A percentile compares a stretch with the other conserved stretches of the same genome.
Conservation (phyloP, 1,140 invertebrate genomes). For the Druon quercuslanigerum region DNA sequence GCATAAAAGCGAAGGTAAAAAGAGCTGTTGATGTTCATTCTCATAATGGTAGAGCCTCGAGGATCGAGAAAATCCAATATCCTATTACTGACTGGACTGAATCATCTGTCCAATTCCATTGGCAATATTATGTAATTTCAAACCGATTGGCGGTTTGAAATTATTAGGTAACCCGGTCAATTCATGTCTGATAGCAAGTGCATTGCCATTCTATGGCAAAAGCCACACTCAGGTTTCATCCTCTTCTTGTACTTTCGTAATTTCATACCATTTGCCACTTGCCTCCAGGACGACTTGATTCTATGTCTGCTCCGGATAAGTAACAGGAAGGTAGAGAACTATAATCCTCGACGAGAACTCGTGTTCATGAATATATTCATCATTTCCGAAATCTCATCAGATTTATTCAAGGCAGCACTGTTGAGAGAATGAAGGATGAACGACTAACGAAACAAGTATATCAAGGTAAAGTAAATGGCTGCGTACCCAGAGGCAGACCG, state of each 20-base stretch:
- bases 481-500: too few relatives aligned
- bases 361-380: background rate
- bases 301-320: background rate
- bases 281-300: slow-evolving; percentile 15
- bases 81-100: slow-evolving; percentile 41
- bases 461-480: too few relatives aligned
- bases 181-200: slow-evolving; percentile 15
- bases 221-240: background rate
- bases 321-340: slow-evolving; percentile 22
- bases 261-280: slow-evolving; percentile 23
- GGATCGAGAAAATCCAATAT: slow-evolving; percentile 33
- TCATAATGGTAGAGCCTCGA: slow-evolving; percentile 14
- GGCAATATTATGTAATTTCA: slow-evolving; percentile 47
- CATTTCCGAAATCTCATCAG: too few relatives aligned
- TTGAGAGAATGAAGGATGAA: too few relatives aligned
- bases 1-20: slow-evolving; percentile 16
- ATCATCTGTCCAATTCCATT: slow-evolving; percentile 40
- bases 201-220: slow-evolving; percentile 11
- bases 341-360: slow-evolving; percentile 9
- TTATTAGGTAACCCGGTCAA: slow-evolving; percentile 50
- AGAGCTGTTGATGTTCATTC: background rate
- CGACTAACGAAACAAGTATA: too few relatives aligned
- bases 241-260: slow-evolving; percentile 8
- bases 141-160: slow-evolving; percentile 40
- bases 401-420: too few relatives aligned